phyloP scores from a whole-genome alignment of 2,888 invertebrate species.

The Eilema depressum region DNA sequence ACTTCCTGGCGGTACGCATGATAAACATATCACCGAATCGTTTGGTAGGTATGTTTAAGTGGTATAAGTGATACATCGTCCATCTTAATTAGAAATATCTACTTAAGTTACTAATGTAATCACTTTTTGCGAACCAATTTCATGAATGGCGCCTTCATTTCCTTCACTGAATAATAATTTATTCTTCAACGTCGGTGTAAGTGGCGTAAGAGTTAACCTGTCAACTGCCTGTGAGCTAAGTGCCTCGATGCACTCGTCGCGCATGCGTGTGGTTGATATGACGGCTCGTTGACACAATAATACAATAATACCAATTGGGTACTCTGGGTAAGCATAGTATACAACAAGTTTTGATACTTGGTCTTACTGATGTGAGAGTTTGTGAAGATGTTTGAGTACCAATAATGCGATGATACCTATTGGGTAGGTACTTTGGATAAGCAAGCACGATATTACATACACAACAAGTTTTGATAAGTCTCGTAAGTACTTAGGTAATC shows the following conservation, averaged over 20 bases:
- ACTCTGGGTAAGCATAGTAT: conserved; percentile 31
- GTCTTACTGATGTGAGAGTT: not conserved
- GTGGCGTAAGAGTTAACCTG: not conserved
- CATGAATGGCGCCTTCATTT: not conserved
- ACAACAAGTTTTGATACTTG: conserved; percentile 47
- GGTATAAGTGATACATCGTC: no score
- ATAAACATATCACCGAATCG: no score
- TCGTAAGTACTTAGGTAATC: no score
- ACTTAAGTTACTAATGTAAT: not conserved
- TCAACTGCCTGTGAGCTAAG: conserved; percentile 22
- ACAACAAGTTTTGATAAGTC: no score
- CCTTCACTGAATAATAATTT: not conserved
- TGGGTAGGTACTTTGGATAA: no score
- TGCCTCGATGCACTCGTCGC: conserved; percentile 26
- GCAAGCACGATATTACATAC: no score
- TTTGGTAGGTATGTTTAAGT: no score
- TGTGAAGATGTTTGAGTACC: not conserved
- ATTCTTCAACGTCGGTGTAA: not conserved
- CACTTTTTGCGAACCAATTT: not conserved
- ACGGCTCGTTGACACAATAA: conserved; percentile 45
- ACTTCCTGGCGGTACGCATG: no score
- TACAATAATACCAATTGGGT: conserved; percentile 27
- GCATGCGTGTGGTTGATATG: conserved; percentile 36
- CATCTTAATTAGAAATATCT: no score
- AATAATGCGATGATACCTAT: no score